These are phyloP conservation scores for Campoplex capitator DNA, from an alignment of 2,888 invertebrate species.

Conservation along the genomic window DNA sequence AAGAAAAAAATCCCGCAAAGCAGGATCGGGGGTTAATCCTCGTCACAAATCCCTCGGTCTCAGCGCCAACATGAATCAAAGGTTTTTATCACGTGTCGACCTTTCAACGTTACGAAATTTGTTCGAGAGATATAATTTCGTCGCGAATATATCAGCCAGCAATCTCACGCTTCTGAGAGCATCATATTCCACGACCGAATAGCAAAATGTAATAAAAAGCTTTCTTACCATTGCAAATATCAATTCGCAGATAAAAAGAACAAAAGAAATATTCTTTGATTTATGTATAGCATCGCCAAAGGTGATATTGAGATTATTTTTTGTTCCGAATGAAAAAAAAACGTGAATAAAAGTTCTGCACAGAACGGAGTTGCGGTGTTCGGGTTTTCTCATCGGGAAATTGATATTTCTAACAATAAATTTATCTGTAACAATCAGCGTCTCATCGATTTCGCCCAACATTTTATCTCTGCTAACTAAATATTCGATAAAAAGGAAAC, in stretches of 20 bases:
- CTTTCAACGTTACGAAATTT: constrained; percentile 17
- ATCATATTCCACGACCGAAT: background rate
- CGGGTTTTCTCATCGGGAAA: background rate
- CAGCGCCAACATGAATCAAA: constrained; percentile 23
- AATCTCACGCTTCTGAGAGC: background rate
- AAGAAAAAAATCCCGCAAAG: background rate
- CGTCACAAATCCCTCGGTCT: constrained; percentile 29
- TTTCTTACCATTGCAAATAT: background rate
- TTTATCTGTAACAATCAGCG: constrained; percentile 1
- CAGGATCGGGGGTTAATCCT: constrained; percentile 33
- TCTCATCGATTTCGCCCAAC: background rate
- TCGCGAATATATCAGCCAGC: background rate
- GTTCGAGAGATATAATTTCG: constrained; percentile 1
- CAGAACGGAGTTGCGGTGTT: background rate
- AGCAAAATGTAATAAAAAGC: background rate
- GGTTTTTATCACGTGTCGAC: constrained; percentile 19
- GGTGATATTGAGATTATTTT: background rate
- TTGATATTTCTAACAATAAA: constrained; percentile 9
- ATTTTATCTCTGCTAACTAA: constrained; percentile 6
- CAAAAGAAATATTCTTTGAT: background rate
- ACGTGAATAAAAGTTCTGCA: background rate
- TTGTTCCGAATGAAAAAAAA: background rate
- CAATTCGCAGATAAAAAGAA: background rate
- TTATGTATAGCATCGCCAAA: background rate
- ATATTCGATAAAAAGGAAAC: background rate